Base-by-base conservation (phyloP, 2,888 invertebrate genomes). In the Drosophila dives region DNA sequence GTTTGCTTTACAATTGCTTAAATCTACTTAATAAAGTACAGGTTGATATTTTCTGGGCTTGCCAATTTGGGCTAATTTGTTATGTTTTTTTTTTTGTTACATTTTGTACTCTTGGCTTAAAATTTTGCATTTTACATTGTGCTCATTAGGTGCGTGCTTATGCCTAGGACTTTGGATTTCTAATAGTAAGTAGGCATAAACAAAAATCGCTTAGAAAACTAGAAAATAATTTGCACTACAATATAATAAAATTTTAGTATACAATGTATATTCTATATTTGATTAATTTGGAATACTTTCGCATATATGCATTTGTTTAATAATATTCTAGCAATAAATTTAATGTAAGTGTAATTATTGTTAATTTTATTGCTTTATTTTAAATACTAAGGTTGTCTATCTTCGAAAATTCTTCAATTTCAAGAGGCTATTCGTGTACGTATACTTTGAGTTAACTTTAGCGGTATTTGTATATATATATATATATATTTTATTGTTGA, bases 91-190 rank as follows among this genome's bases (percentile, higher is more conserved):
- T 29, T 59, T 49, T 65, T 64, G 62, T 51, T 64, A 81, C 72
- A 82, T 74, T 92, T 92, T 92, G 92, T 92, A 92, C 92, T 92
- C 75, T 87, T 86, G 92, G 92, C 84, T 89, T 89, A 86, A 86
- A 89, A 77, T 66, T 80, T 90, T 91, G 84, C 92, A 92, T 92
- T 92, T 92, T 92, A 92, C 91, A 92, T 89, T 76, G 92, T 92
- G 91, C 90, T 91, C 91, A 74, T 86, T 79, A 73, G 61, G 75
- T 77, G 71, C 72, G 68, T 70, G 89, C 67, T 17, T 73, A 86
- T 83, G 89, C 86, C 87, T 69, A 62, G 77, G 81, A 64, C 77
- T 78, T 76, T 48, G 77, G 78, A 78, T 71, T 72, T 53, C 49
- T 65, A 83, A 33, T 77, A 74, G 77, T 86, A 58, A n/a, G 59